A percentile compares a stretch with the other conserved stretches of the same genome.
These are phyloP conservation scores for Drosophila meridionalis DNA, from an alignment of 2,888 invertebrate genomes.

Conservation along the genomic window DNA sequence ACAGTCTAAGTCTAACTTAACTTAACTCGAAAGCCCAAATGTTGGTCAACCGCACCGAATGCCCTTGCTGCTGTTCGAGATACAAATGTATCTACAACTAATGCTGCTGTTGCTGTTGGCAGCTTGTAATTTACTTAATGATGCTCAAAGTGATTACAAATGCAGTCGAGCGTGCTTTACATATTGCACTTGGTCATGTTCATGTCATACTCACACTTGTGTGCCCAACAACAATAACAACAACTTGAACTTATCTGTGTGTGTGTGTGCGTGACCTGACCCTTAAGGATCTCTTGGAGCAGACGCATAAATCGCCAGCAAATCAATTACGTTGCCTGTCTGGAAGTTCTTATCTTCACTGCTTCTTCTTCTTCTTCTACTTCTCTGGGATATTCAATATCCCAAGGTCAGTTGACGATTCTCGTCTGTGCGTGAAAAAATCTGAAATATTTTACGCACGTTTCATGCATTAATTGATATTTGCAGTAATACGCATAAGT, in stretches of 20 bases:
- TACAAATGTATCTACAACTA: conserved; percentile 61
- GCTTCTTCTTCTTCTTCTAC: not conserved
- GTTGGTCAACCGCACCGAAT: conserved; percentile 42
- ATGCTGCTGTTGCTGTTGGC: conserved; percentile 60
- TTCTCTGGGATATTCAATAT: conserved; percentile 27
- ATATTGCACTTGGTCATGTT: conserved; percentile 57
- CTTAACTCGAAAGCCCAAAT: conserved; percentile 41
- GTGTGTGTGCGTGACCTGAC: conserved; percentile 47
- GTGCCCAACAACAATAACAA: conserved; percentile 18
- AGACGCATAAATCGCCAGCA: conserved; percentile 71
- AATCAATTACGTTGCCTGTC: conserved; percentile 73
- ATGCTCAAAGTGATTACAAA: conserved; percentile 68
- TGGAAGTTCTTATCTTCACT: conserved; percentile 55
- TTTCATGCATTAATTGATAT: conserved; percentile 80
- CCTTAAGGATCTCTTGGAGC: conserved; percentile 34
- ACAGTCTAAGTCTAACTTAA: conserved; percentile 12
- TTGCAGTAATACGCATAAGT: conserved; percentile 81
- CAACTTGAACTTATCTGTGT: conserved; percentile 17
- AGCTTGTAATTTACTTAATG: conserved; percentile 67
- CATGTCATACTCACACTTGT: conserved; percentile 56
- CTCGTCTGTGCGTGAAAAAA: conserved; percentile 29
- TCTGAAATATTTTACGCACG: conserved; percentile 76
- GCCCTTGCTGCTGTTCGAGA: conserved; percentile 30
- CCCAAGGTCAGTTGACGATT: conserved; percentile 58
- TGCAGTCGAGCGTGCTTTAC: conserved; percentile 65